A percentile compares a stretch with the other conserved stretches of the same genome.
Evolutionary conservation across 1,140 invertebrate species (phyloP).

Genomic region (Dendrolimus punctatus): DNA sequence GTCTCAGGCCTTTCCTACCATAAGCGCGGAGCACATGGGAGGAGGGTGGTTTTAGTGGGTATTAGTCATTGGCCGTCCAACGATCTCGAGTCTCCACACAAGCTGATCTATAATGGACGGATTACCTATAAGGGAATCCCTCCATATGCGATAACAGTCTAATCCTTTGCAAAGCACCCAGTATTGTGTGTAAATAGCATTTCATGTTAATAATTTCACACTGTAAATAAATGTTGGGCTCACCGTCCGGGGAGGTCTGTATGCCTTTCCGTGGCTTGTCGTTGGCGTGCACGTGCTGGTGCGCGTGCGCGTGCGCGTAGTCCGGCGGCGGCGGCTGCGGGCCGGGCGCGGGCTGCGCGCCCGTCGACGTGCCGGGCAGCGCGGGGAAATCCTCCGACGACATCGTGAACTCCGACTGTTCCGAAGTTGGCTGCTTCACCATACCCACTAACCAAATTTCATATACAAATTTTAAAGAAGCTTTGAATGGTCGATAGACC

Average conservation of each 20-base stretch:
- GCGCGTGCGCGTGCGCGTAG: conserved; percentile 24
- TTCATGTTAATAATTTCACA: background rate
- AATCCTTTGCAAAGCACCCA: too few species aligned
- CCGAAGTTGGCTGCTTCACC: conserved; percentile 94
- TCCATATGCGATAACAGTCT: too few species aligned
- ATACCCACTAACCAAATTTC: conserved; percentile 82
- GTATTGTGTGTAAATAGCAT: too few species aligned
- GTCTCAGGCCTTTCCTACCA: too few species aligned
- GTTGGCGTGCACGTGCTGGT: conserved; percentile 32
- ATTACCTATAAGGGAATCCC: too few species aligned
- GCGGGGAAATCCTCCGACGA: conserved; percentile 99
- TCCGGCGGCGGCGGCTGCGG: conserved; percentile 20
- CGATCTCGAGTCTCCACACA: too few species aligned
- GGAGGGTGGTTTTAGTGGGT: too few species aligned
- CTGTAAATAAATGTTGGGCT: conserved; percentile 12
- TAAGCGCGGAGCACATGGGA: too few species aligned
- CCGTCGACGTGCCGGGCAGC: conserved; percentile 81
- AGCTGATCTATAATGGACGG: too few species aligned
- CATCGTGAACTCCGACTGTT: conserved; percentile 96
- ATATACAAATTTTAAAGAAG: too few species aligned
- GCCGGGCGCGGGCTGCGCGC: conserved; percentile 12
- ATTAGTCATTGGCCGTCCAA: too few species aligned
- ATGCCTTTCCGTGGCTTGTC: conserved; percentile 84
- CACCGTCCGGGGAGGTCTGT: conserved; percentile 95
- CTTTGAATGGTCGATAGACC: too few species aligned